These are phyloP conservation scores for Eupristina koningsbergeri DNA, from an alignment of 1,140 invertebrate genomes.

Conservation along the genomic window DNA sequence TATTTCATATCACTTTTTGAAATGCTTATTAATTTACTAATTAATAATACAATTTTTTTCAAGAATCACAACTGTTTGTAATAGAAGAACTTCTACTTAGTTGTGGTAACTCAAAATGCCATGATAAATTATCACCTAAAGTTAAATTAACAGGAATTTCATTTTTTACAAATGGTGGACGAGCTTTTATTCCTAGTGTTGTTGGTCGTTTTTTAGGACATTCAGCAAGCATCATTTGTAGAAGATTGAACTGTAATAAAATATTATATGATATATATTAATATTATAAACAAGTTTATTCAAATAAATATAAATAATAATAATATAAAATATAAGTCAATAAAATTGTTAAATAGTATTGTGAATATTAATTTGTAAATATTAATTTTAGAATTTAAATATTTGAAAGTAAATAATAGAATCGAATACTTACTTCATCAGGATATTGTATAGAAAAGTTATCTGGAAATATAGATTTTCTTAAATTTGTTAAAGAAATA, in stretches of 20 bases:
- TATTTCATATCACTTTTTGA: constrained; percentile 41
- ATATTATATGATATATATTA: background rate
- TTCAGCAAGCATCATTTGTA: constrained; percentile 84
- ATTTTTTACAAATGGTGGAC: constrained; percentile 68
- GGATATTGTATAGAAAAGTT: constrained; percentile 79
- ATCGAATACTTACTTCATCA: constrained; percentile 78
- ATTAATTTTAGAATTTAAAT: background rate
- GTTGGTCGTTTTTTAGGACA: constrained; percentile 83
- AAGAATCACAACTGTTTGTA: constrained; percentile 61
- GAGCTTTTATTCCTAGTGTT: constrained; percentile 80
- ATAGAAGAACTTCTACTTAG: constrained; percentile 65
- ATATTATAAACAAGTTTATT: background rate
- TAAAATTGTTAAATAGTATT: background rate
- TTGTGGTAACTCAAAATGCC: constrained; percentile 73
- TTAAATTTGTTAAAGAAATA: constrained; percentile 76
- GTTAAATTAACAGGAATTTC: constrained; percentile 53
- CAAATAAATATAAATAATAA: background rate
- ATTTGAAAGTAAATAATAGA: background rate
- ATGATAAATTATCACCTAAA: constrained; percentile 57
- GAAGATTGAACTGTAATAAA: constrained; percentile 78
- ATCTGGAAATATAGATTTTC: constrained; percentile 80
- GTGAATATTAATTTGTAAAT: background rate
- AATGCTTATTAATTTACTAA: background rate
- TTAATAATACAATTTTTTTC: constrained; percentile 48
- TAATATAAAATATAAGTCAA: background rate